Evolutionary conservation across 2,113 vertebrate species (phyloP).

Genomic region (Eira barbara): DNA sequence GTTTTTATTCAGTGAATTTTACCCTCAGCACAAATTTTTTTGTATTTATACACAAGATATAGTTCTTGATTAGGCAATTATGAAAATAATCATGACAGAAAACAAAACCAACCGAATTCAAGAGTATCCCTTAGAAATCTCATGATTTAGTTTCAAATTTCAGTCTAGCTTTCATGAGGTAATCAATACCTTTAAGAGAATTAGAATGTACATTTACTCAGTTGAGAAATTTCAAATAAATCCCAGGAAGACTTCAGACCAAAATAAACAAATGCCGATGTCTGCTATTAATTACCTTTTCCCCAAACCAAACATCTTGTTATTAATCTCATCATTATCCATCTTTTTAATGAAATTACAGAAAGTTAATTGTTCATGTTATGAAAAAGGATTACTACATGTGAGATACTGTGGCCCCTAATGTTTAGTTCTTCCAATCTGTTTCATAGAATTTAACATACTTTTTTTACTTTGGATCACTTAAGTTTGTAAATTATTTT

Average conservation of each 20-base stretch:
- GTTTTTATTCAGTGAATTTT: not conserved
- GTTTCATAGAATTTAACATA: not conserved
- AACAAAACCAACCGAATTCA: not conserved
- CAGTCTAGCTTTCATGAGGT: not conserved
- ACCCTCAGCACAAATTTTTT: not conserved
- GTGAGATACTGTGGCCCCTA: not conserved
- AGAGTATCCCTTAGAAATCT: not conserved
- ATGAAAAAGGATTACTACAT: not conserved
- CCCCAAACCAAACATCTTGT: not conserved
- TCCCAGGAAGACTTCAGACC: not conserved
- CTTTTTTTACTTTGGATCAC: not conserved
- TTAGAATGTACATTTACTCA: not conserved
- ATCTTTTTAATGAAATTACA: not conserved
- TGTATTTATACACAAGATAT: not conserved
- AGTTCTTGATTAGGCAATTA: not conserved
- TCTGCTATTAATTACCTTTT: not conserved
- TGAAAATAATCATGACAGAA: not conserved
- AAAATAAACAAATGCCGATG: not conserved
- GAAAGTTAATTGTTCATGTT: not conserved
- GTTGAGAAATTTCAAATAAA: not conserved
- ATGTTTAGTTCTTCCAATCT: not conserved
- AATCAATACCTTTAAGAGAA: not conserved
- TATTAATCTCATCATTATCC: not conserved
- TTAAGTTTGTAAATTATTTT: not conserved
- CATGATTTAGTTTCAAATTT: not conserved